Evolutionary conservation across 2,797 vertebrate genomes (phyloP), one percentile per base, ranked within the genome.

Genomic region (Geotrypetes seraphini): DNA sequence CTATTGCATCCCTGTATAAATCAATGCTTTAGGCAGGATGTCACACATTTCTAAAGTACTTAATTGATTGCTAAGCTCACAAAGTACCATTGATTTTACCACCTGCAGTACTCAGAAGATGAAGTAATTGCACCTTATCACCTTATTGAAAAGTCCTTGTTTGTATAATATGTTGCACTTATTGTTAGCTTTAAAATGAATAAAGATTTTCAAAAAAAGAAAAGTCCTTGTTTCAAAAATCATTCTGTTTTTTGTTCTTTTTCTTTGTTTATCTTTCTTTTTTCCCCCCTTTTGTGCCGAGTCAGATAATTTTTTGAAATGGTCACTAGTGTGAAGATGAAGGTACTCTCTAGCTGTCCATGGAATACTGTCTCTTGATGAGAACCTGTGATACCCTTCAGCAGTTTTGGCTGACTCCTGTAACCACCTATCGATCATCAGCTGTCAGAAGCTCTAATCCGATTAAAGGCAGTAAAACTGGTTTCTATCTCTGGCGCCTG

Each of bases 401-500:
- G 18, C 35, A 12, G 56, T 46, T 73, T 69, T 64, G 45, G 58
- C 68, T 75, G 71, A 50, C 54, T 68, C 52, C 20, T 44, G 61
- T 63, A 57, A 32, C 47, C 28, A 43, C 47, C 39, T 63, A 73
- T 83, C 5, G 52, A 76, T 80, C 60, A 68, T 50, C 16, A 47
- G 33, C 60, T 60, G 53, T 58, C 62, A 71, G 66, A 60, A 72
- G 49, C 51, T 71, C 73, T 74, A 83, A 81, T 78, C 64, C 7
- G 57, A 78, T 87, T 81, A 80, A 37, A 58, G 54, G 53, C 72
- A 73, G 59, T 76, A 78, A 78, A 86, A 72, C 65, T 50, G 53
- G 61, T 72, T 79, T 83, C 71, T 76, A 57, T 79, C 74, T 72
- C 68, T 78, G 78, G 74, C 15, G 58, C 69, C 75, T 60, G 79